Base-by-base conservation (phyloP, 2,113 vertebrate species). In the Dipodomys spectabilis region DNA sequence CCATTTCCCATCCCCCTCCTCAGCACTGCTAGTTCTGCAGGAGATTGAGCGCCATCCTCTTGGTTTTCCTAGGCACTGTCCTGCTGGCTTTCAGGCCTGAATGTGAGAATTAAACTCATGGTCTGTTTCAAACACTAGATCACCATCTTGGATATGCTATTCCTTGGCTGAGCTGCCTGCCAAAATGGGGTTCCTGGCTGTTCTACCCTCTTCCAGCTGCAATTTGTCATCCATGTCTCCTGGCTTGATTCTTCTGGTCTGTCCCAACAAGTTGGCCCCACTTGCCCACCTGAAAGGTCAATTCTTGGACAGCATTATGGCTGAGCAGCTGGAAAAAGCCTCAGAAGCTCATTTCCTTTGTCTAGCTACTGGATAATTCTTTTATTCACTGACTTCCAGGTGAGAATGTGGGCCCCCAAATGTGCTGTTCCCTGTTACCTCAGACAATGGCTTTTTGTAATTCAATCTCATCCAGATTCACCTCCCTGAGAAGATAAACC, bases 261-360 rank as follows among this genome's bases (percentile, higher is more conserved):
- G 74, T 75, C 97, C 93, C 96, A 96, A 95, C 96, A 95, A 94
- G 90, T 6, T 32, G 72, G 82, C 73, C 39, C 18, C 57, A 30
- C 84, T 53, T 0, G 0, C 62, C 82, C 73, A 88, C 92, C 78
- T 77, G 92, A 96, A 98, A 98, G 97, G 97, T 97, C 96, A 97
- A 35, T 93, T 95, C 95, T 95, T 92, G 84, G 83, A 45, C 0
- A 0, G 68, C 60, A 82, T 95, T 96, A 77, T 94, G 67, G 44
- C 75, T 90, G 86, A 95, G 80, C 88, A 93, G 94, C 91, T 86
- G 94, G 90, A 91, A 74, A 84, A 95, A 92, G 30, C 64, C 87
- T 91, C 64, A 28, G 72, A 90, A 86, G 62, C 93, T 77, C 32
- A 71, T 68, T 93, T 90, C 82, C 74, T 92, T 91, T 89, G 68